Evolutionary conservation across 2,888 invertebrate species (phyloP).

Genomic region (Sminthurides aquaticus): DNA sequence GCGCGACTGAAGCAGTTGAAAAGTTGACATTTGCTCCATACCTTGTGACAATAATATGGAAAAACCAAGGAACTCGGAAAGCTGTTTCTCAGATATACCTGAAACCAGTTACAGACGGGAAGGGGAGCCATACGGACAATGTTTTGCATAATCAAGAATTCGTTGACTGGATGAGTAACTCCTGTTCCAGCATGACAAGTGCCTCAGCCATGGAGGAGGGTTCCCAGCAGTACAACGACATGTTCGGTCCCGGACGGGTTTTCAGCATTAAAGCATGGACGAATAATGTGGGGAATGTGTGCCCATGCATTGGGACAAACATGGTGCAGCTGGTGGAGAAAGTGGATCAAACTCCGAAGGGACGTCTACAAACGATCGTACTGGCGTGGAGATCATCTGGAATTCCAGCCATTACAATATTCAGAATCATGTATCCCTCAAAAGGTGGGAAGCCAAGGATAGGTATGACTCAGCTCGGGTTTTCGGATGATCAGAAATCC

Average conservation of each 20-base stretch:
- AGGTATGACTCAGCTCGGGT: neutral
- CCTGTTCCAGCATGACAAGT: neutral
- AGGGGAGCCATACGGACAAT: neutral
- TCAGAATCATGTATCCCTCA: neutral
- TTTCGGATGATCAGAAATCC: neutral
- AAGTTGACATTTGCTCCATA: neutral
- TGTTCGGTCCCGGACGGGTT: neutral
- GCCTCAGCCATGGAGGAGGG: neutral
- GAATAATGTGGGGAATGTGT: neutral
- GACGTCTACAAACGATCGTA: neutral
- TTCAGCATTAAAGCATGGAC: neutral
- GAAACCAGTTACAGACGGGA: neutral
- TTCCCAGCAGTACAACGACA: neutral
- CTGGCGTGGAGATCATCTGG: neutral
- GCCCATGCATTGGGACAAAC: neutral
- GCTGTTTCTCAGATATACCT: neutral
- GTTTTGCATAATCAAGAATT: neutral
- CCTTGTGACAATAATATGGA: neutral
- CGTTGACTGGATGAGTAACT: neutral
- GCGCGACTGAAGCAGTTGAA: neutral
- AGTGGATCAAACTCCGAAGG: neutral
- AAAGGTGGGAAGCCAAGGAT: neutral
- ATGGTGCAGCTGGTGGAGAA: neutral
- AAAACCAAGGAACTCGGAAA: neutral
- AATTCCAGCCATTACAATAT: neutral